phyloP scores from a whole-genome alignment of 2,113 vertebrate genomes.

The Neodon shergylaensis region DNA sequence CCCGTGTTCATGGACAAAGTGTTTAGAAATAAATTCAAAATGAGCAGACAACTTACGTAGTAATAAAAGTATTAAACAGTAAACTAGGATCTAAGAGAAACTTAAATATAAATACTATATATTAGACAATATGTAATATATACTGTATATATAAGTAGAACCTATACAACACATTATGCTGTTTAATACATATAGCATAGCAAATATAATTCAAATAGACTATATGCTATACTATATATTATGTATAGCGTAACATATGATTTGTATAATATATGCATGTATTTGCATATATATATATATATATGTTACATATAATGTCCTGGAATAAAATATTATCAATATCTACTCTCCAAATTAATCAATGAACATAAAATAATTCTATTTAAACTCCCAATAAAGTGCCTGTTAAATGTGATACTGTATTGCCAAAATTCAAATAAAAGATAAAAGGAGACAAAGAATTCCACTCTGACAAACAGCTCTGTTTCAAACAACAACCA shows the following conservation, averaged over 20 bases:
- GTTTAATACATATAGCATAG: neutral
- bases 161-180: neutral
- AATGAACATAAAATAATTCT: neutral
- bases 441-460: neutral
- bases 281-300: too few relatives aligned
- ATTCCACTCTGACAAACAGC: neutral
- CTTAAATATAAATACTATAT: neutral
- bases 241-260: neutral
- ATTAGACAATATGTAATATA: neutral
- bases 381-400: neutral
- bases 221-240: neutral
- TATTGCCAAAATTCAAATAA: constrained; percentile 9
- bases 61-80: neutral
- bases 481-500: neutral
- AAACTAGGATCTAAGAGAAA: neutral
- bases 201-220: neutral
- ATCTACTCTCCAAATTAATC: neutral
- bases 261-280: too few relatives aligned
- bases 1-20: neutral
- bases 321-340: neutral
- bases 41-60: neutral
- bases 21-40: constrained; percentile 12
- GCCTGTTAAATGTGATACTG: neutral
- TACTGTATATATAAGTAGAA: neutral
- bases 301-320: neutral